Base-by-base conservation (phyloP, 2,113 vertebrate genomes). In the Crocuta crocuta region DNA sequence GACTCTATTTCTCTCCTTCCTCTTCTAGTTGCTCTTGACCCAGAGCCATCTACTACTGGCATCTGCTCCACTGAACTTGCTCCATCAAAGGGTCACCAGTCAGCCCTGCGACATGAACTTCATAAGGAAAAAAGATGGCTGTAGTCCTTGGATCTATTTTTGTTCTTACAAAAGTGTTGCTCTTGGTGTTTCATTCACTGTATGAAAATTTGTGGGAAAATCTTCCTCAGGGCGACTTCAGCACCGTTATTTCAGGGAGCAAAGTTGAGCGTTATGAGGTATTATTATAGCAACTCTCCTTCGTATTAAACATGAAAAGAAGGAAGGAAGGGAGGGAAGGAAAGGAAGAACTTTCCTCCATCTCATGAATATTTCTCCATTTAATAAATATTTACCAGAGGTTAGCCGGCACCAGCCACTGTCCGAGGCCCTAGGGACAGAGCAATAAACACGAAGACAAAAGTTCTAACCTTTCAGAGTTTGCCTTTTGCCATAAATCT, bases 41-140 rank as follows among this genome's bases (percentile, higher is more conserved):
- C 43, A 7, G 74, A 35, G 58, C 2, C 5, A 4, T 43, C 5
- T 5, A 19, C 0, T 15, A 6, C 17, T 16, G 39, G 61, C n/a
- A 7, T 6, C 28, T 55, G 24, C 0, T 9, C 7, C n/a, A 12
- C 26, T 9, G 24, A 45, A 28, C 7, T 31, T 7, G 35, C 17
- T 53, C 78, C 45, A 50, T 1, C 65, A 33, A 31, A 89, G 43
- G 58, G 7, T 19, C 58, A 15, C 24, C 39, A 5, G 19, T 55
- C 10, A 63, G 12, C n/a, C 24, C 24, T 2, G 2, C 0, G 0
- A 31, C 16, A 11, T 1, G 10, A 26, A 66, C 86, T 81, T n/a
- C 48, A 48, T 68, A n/a, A 28, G 28, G 21, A 12, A 48, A 55
- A 79, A 70, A 35, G 31, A 4, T 28, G 16, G 4, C 13, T 21